Conservation (phyloP, 2,113 vertebrate species). For the Pagrus major region DNA sequence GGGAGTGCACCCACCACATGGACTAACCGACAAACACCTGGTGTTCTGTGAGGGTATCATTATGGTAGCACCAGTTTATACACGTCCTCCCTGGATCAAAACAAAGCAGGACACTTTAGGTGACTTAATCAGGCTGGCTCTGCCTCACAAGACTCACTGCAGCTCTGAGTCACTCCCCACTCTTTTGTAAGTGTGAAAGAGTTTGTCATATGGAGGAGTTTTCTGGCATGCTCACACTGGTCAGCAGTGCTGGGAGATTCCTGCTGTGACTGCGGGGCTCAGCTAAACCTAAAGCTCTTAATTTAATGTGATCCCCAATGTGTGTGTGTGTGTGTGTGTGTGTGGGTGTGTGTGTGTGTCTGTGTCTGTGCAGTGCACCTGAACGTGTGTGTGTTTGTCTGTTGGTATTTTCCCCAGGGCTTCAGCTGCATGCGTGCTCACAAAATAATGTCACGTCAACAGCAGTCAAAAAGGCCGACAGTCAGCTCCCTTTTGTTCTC, state of each 20-base stretch:
- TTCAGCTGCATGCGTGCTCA: conserved; percentile 23
- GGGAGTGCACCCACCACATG: neutral
- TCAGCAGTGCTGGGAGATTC: conserved; percentile 51
- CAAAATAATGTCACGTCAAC: conserved; percentile 65
- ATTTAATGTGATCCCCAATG: conserved; percentile 64
- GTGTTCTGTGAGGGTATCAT: conserved; percentile 61
- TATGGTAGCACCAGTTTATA: conserved; percentile 53
- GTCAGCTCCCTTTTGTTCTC: conserved; percentile 51
- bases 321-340: conserved; percentile 29
- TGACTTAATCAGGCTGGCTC: conserved; percentile 63
- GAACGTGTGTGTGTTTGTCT: neutral
- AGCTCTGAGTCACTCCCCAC: conserved; percentile 58
- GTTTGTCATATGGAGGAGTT: conserved; percentile 18
- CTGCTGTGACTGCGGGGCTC: conserved; percentile 58
- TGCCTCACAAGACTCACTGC: conserved; percentile 40
- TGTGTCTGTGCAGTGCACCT: conserved; percentile 18
- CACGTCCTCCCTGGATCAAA: conserved; percentile 60
- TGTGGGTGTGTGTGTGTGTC: neutral
- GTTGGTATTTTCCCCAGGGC: conserved; percentile 25
- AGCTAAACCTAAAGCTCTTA: conserved; percentile 62
- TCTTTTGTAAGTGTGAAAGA: conserved; percentile 56
- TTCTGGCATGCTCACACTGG: conserved; percentile 43
- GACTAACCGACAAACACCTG: conserved; percentile 53
- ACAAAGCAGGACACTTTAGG: conserved; percentile 51
- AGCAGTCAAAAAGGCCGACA: conserved; percentile 36